Conservation (phyloP, 2,113 vertebrate species). For the Brachypteracias leptosomus region DNA sequence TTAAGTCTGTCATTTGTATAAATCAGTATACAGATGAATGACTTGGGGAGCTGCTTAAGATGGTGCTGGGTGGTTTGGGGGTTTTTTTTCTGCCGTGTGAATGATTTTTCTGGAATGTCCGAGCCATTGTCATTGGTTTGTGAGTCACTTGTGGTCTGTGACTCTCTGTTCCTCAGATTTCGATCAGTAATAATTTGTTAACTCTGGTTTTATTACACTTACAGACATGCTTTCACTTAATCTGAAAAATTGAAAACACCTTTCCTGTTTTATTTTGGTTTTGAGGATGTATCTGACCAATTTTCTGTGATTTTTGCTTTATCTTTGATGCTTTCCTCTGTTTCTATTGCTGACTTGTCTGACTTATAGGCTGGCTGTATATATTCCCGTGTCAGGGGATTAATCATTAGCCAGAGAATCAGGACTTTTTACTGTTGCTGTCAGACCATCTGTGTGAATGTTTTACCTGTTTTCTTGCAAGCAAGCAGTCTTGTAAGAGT, state of each 20-base stretch:
- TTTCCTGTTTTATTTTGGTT: neutral
- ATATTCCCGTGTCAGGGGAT: neutral
- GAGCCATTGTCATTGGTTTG: neutral
- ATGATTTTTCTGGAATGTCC: neutral
- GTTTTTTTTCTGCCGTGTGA: neutral
- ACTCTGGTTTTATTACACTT: neutral
- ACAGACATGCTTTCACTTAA: neutral
- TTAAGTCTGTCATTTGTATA: neutral
- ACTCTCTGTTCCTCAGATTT: neutral
- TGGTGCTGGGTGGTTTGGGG: neutral
- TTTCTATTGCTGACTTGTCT: neutral
- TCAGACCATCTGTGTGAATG: neutral
- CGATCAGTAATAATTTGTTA: neutral
- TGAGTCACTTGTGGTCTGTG: neutral
- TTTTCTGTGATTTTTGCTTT: neutral
- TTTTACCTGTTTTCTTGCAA: neutral
- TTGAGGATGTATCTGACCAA: neutral
- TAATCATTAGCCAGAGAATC: neutral
- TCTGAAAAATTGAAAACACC: neutral
- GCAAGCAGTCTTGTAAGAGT: neutral
- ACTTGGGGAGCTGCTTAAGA: neutral
- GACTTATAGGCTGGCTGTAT: rapidly evolving
- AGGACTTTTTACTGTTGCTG: neutral
- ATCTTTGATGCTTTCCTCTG: neutral
- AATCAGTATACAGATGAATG: neutral